Conservation (phyloP, 2,113 vertebrate genomes). For the Plectropomus leopardus region DNA sequence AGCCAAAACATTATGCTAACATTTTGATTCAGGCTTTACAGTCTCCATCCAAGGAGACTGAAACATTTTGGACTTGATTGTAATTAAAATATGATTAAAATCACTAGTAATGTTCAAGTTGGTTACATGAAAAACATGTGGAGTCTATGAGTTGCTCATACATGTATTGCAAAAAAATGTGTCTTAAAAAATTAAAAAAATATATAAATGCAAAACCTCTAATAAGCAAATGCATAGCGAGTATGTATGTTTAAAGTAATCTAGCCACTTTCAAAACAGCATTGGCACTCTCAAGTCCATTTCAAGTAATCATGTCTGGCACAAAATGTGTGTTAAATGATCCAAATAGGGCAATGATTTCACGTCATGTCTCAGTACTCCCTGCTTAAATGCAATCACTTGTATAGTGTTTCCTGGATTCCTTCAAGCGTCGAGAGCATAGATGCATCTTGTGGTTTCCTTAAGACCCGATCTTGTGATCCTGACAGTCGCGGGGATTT, state of each 20-base stretch:
- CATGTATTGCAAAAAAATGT: too few relatives aligned
- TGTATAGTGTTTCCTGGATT: not conserved
- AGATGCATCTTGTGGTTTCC: conserved; percentile 31
- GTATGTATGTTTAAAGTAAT: not conserved
- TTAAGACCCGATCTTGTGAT: conserved; percentile 26
- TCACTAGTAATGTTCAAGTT: too few relatives aligned
- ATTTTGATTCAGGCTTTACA: not conserved
- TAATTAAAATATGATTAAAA: too few relatives aligned
- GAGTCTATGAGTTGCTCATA: too few relatives aligned
- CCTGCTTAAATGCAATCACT: conserved; percentile 6
- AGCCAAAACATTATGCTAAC: too few relatives aligned
- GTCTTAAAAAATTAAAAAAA: too few relatives aligned
- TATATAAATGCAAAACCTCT: not conserved
- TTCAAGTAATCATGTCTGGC: not conserved
- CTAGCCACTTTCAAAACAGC: not conserved
- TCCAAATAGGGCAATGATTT: not conserved
- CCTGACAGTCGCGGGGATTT: conserved; percentile 15
- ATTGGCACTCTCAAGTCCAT: not conserved
- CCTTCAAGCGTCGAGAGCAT: not conserved
- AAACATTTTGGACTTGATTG: too few relatives aligned
- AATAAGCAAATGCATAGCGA: not conserved
- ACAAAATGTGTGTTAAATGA: conserved; percentile 6
- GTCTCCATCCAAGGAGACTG: too few relatives aligned
- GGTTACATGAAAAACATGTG: too few relatives aligned
- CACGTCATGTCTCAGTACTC: not conserved